Evolutionary conservation across 1,140 invertebrate species (phyloP).

Genomic region (Ditylenchus dipsaci): DNA sequence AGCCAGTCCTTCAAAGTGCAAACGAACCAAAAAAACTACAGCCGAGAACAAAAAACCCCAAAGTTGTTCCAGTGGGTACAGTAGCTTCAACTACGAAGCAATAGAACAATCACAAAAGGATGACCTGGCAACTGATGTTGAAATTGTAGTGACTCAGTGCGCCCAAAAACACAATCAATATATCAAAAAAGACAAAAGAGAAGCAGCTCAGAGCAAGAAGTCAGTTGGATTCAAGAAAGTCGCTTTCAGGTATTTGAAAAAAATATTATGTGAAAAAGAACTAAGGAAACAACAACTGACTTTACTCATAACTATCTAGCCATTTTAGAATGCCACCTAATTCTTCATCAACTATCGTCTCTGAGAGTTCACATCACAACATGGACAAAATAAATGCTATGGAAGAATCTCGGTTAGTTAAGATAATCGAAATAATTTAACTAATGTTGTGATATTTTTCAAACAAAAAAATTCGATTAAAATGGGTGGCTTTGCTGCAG

Average conservation of each 20-base stretch:
- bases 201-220: not conserved
- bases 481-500: no score
- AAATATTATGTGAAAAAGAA: not conserved
- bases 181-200: not conserved
- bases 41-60: not conserved
- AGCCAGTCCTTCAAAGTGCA: no score
- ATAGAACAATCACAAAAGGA: not conserved
- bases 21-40: not conserved
- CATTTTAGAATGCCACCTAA: constrained; percentile 17
- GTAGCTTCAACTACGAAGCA: not conserved
- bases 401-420: not conserved
- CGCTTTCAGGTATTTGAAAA: not conserved
- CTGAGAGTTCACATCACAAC: not conserved
- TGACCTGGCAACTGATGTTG: not conserved
- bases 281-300: no score
- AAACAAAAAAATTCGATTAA: not conserved
- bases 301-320: not conserved
- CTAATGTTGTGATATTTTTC: not conserved
- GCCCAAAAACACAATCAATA: not conserved
- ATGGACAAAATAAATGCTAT: not conserved
- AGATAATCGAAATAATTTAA: not conserved
- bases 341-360: constrained; percentile 1
- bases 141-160: not conserved
- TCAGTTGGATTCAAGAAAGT: not conserved
- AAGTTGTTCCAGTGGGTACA: constrained; percentile 3